Percentiles rank a stretch among this genome's conserved stretches.
These are phyloP conservation scores for Piscicola geometra DNA, from an alignment of 2,888 invertebrate species.

Conservation along the genomic window DNA sequence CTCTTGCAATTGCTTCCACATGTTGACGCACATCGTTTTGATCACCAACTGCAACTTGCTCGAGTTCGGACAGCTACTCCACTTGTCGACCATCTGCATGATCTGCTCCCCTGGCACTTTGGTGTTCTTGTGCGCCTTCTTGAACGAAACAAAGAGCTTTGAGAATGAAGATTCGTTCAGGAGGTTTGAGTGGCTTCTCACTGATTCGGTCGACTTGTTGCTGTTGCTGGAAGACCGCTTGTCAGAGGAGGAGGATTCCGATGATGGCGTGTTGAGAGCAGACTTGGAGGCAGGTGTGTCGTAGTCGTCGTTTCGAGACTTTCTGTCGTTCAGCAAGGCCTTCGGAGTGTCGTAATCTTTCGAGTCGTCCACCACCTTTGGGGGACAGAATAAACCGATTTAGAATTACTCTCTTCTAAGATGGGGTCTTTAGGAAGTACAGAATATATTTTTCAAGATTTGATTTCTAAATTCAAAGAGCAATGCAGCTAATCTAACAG, in stretches of 20 bases:
- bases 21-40: slow-evolving; percentile 24
- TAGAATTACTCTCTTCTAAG: no score
- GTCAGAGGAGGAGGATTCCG: not conserved
- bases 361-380: not conserved
- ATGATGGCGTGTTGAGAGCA: not conserved
- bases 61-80: slow-evolving; percentile 7
- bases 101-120: not conserved
- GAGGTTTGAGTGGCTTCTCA: not conserved
- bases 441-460: no score
- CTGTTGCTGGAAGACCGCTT: no score
- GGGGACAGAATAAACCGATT: no score
- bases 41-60: slow-evolving; percentile 1
- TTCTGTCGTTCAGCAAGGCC: not conserved
- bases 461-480: no score
- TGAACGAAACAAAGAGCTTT: not conserved
- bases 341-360: slow-evolving; percentile 23
- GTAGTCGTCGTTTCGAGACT: slow-evolving; percentile 10
- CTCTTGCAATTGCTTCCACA: slow-evolving; percentile 30
- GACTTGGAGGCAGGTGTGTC: slow-evolving; percentile 9
- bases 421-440: no score
- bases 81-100: slow-evolving; percentile 16
- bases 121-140: slow-evolving; percentile 3
- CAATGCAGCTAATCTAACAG: not conserved
- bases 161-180: not conserved
- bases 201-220: not conserved